Evolutionary conservation across 1,140 invertebrate genomes (phyloP), one percentile per base, ranked within the genome.

Genomic region (Anthonomus grandis): DNA sequence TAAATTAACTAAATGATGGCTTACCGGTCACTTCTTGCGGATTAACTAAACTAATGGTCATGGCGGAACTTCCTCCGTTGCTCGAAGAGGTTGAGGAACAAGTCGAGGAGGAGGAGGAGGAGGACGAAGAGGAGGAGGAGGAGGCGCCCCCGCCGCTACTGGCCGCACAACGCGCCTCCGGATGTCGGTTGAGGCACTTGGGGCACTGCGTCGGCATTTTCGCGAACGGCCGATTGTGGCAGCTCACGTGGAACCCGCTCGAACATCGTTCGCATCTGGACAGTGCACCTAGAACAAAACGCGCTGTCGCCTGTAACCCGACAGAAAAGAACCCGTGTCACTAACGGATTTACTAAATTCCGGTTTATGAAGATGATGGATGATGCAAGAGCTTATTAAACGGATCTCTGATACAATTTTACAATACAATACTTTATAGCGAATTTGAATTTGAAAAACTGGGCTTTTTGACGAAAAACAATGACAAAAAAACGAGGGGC

Each of bases 181-280:
- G 64, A 46, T 70, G 69, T 69, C 69, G 49, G 68, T 71, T 6
- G 37, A 65, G 59, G 46, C 72, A 74, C 51, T 64, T 67, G 12
- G 70, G 70, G 51, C 72, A 74, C 37, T 70, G 64, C 22, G 60
- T 47, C 6, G 72, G 70, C 9, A 66, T 58, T 37, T 68, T 64
- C 2, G 61, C 48, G 15, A 72, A 62, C 13, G 72, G 70, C n/a
- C 69, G 61, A 55, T 74, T 71, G 50, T 80, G 78, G 61, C 79
- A 81, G 13, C 74, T 75, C 4, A 78, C 66, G 56, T 81, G 79
- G 65, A 79, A 81, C 54, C 73, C 76, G 19, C 71, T 69, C 24
- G 71, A 63, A 63, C 79, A 81, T 55, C 64, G 70, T 55, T 78
- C 77, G 57, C 79, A 81, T 13, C 73, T 62, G 19, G 74, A 66